phyloP scores from a whole-genome alignment of 2,113 vertebrate genomes.

The Procavia capensis region DNA sequence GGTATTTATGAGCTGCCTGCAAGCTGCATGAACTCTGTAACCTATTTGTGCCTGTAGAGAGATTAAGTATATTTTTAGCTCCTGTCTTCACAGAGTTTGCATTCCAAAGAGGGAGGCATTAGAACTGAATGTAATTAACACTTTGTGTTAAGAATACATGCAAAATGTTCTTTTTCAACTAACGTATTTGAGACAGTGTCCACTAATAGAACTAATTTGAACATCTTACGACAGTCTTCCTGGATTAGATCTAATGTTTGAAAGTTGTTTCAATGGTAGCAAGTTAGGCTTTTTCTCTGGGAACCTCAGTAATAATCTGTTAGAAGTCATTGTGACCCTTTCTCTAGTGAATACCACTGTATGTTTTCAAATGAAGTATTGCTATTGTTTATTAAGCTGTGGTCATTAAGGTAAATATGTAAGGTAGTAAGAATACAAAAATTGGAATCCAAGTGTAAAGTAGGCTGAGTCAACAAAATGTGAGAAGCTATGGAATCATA shows the following conservation, averaged over 20 bases:
- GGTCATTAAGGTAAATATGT: neutral
- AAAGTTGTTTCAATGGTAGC: neutral
- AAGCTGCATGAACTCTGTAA: neutral
- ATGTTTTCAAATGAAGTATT: neutral
- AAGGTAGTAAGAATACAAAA: neutral
- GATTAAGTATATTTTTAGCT: constrained; percentile 45
- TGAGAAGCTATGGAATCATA: neutral
- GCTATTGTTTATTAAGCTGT: neutral
- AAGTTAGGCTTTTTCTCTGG: neutral
- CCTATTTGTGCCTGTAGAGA: neutral
- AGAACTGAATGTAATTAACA: neutral
- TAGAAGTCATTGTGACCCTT: neutral
- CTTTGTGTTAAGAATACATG: neutral
- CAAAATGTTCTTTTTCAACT: neutral
- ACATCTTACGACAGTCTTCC: neutral
- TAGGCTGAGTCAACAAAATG: neutral
- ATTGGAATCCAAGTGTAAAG: neutral
- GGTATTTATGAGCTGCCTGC: constrained; percentile 3
- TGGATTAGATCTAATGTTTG: neutral
- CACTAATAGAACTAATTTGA: neutral
- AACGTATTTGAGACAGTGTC: neutral
- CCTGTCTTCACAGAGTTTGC: neutral
- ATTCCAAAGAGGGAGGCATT: neutral
- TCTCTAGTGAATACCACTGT: neutral
- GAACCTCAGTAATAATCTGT: neutral